Evolutionary conservation across 2,797 vertebrate species (phyloP).

Genomic region (Lepilemur septentrionalis): DNA sequence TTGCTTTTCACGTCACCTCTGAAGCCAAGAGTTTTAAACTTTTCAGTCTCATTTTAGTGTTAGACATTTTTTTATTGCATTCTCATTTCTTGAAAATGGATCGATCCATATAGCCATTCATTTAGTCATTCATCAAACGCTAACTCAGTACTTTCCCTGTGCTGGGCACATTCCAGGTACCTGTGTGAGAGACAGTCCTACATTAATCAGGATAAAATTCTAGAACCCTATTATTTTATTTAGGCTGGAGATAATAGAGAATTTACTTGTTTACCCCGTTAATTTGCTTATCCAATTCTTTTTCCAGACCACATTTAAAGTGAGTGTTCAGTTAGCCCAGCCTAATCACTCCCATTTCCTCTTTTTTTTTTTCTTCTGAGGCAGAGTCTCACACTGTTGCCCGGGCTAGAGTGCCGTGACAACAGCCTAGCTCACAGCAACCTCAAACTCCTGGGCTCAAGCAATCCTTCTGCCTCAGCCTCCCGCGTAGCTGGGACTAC

Average conservation of each 20-base stretch:
- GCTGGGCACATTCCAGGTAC: accelerated
- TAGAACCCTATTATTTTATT: neutral
- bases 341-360: neutral
- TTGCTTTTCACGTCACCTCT: neutral
- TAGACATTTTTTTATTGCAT: neutral
- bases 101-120: neutral
- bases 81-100: neutral
- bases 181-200: neutral
- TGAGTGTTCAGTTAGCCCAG: neutral
- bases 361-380: neutral
- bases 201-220: neutral
- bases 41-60: neutral
- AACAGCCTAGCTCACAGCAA: too few species aligned
- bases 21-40: neutral
- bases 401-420: too few species aligned
- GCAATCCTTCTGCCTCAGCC: too few species aligned
- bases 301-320: neutral
- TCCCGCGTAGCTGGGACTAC: too few species aligned
- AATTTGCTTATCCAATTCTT: neutral
- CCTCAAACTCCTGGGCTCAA: too few species aligned
- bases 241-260: neutral
- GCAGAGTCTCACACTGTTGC: too few species aligned
- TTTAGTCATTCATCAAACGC: neutral
- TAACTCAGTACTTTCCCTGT: neutral
- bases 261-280: neutral